Conservation (phyloP, 2,113 vertebrate species). For the Oreamnos americanus region DNA sequence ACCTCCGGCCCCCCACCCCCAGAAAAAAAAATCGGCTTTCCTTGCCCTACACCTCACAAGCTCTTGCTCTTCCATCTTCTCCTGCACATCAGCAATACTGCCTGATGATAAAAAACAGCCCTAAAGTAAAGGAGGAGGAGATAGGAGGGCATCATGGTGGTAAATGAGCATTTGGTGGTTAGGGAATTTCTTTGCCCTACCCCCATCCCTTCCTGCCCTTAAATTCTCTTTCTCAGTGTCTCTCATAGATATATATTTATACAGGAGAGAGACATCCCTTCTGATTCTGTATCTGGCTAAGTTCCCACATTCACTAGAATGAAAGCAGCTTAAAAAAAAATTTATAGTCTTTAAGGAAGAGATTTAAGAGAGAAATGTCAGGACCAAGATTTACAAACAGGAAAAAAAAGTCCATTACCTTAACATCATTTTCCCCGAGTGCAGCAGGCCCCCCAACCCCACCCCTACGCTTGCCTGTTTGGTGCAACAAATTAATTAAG, state of each 20-base stretch:
- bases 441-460: not conserved
- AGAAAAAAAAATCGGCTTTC: not conserved
- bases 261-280: not conserved
- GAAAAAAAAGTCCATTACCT: not conserved
- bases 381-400: slow-evolving; percentile 50
- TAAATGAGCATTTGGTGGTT: slow-evolving; percentile 15
- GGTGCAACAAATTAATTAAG: slow-evolving; percentile 77
- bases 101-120: slow-evolving; percentile 70
- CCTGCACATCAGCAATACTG: slow-evolving; percentile 49
- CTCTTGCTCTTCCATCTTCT: not conserved
- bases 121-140: slow-evolving; percentile 47
- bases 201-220: not conserved
- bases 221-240: not conserved
- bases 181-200: not conserved
- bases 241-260: not conserved
- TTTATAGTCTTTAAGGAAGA: not conserved
- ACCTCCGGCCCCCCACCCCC: slow-evolving; percentile 37
- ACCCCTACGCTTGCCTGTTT: slow-evolving; percentile 45
- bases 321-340: slow-evolving; percentile 61
- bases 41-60: not conserved
- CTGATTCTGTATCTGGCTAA: slow-evolving; percentile 57
- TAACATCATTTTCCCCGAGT: not conserved
- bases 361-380: slow-evolving; percentile 61
- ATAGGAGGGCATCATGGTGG: slow-evolving; percentile 28
- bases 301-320: slow-evolving; percentile 68